Evolutionary conservation across 2,888 invertebrate species (phyloP).

Genomic region (Melieria crassipennis): DNA sequence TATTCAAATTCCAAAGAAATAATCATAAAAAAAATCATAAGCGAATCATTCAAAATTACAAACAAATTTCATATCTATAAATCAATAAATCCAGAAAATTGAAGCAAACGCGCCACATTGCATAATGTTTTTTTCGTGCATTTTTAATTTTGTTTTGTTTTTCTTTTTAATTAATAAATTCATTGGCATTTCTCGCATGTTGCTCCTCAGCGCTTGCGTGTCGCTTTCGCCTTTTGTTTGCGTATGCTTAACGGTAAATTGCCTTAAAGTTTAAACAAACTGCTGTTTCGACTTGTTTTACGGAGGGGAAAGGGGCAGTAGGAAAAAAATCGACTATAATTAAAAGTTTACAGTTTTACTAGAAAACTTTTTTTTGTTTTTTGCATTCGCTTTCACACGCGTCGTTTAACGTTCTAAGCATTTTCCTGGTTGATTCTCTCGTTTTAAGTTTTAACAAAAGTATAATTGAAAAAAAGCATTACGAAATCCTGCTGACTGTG

Average conservation of each 20-base stretch:
- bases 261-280: too few species aligned
- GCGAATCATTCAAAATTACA: not conserved
- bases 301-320: too few species aligned
- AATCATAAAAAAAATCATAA: too few species aligned
- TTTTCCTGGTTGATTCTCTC: not conserved
- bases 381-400: too few species aligned
- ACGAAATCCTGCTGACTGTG: constrained; percentile 2
- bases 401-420: not conserved
- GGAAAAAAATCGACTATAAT: too few species aligned
- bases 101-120: too few species aligned
- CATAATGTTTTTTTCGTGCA: not conserved
- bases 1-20: too few species aligned
- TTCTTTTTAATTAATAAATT: constrained; percentile 19
- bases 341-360: not conserved
- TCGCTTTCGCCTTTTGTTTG: too few species aligned
- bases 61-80: constrained; percentile 2
- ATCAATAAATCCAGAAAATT: too few species aligned
- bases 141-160: not conserved
- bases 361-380: not conserved
- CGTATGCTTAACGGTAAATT: too few species aligned
- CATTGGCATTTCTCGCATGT: constrained; percentile 7
- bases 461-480: constrained; percentile 11
- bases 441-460: not conserved
- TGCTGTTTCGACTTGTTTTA: too few species aligned
- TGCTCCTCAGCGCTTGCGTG: too few species aligned